Evolutionary conservation across 1,140 invertebrate genomes (phyloP).

Genomic region (Drosophila bipectinata): DNA sequence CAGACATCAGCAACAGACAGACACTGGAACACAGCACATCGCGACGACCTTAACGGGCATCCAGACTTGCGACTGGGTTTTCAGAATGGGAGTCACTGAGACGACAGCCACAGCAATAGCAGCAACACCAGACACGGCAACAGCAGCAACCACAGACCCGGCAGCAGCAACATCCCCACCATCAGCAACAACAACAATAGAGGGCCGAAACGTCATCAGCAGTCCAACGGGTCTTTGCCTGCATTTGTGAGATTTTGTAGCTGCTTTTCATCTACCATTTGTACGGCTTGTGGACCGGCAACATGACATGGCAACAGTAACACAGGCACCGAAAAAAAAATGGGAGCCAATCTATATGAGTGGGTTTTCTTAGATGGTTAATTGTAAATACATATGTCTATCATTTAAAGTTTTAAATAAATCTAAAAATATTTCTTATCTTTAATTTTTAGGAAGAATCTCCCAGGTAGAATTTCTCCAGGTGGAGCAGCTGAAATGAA

Average conservation of each 20-base stretch:
- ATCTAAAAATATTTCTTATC: not conserved
- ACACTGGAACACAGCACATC: conserved; percentile 30
- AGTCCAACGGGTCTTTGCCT: conserved; percentile 48
- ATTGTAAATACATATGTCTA: no score
- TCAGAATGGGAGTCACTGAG: conserved; percentile 40
- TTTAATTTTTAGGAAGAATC: not conserved
- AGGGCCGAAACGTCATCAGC: conserved; percentile 45
- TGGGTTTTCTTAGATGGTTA: not conserved
- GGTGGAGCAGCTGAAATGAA: conserved; percentile 24
- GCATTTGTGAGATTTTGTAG: conserved; percentile 52
- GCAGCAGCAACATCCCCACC: conserved; percentile 1
- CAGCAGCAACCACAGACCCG: conserved; percentile 12
- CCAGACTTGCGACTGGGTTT: conserved; percentile 29
- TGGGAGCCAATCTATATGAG: not conserved
- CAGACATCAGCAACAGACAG: conserved; percentile 33
- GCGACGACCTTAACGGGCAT: conserved; percentile 47
- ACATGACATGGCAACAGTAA: conserved; percentile 7
- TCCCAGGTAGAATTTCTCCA: not conserved
- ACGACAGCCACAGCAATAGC: conserved; percentile 25
- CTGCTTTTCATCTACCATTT: conserved; percentile 45
- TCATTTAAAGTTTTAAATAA: not conserved
- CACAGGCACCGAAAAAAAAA: conserved; percentile 17
- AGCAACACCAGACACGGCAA: conserved; percentile 17
- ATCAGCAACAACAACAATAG: conserved; percentile 36
- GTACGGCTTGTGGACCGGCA: conserved; percentile 24